A percentile compares a stretch with the other conserved stretches of the same genome.
phyloP scores from a whole-genome alignment of 2,797 vertebrate genomes.

The Scarus forsteni region DNA sequence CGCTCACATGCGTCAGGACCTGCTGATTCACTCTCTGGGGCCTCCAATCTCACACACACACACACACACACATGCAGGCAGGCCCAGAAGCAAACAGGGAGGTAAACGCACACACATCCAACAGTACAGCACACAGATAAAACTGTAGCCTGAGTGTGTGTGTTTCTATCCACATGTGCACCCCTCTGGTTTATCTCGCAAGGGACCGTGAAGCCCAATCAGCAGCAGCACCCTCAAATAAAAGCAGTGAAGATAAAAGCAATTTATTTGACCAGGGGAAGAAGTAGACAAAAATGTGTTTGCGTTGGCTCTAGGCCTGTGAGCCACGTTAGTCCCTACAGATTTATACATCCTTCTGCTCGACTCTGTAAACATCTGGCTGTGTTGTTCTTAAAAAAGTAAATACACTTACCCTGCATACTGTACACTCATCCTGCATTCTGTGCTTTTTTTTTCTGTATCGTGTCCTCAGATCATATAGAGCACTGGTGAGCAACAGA shows the following conservation, averaged over 20 bases:
- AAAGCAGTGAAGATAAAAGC: slow-evolving; percentile 73
- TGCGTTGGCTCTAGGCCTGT: slow-evolving; percentile 55
- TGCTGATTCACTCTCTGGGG: slow-evolving; percentile 83
- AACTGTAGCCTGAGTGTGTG: slow-evolving; percentile 40
- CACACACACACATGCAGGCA: slow-evolving; percentile 36
- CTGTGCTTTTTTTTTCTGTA: background rate
- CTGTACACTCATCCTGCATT: slow-evolving; percentile 13
- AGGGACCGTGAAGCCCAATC: slow-evolving; percentile 68
- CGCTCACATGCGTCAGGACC: slow-evolving; percentile 74
- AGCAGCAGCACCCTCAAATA: slow-evolving; percentile 68
- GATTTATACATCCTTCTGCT: slow-evolving; percentile 43
- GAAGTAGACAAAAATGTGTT: slow-evolving; percentile 59
- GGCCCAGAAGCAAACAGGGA: slow-evolving; percentile 29
- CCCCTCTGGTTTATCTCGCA: slow-evolving; percentile 51
- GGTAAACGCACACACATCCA: slow-evolving; percentile 13
- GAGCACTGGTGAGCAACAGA: background rate
- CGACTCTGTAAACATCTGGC: slow-evolving; percentile 61
- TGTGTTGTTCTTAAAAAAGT: slow-evolving; percentile 51
- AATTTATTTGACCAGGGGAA: slow-evolving; percentile 73
- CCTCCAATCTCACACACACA: slow-evolving; percentile 25
- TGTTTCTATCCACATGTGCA: slow-evolving; percentile 41
- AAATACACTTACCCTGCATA: slow-evolving; percentile 44
- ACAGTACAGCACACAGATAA: slow-evolving; percentile 21
- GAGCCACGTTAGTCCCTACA: slow-evolving; percentile 34
- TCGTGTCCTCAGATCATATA: background rate